Evolutionary conservation across 2,888 invertebrate genomes (phyloP).

Genomic region (Drosophila yooni): DNA sequence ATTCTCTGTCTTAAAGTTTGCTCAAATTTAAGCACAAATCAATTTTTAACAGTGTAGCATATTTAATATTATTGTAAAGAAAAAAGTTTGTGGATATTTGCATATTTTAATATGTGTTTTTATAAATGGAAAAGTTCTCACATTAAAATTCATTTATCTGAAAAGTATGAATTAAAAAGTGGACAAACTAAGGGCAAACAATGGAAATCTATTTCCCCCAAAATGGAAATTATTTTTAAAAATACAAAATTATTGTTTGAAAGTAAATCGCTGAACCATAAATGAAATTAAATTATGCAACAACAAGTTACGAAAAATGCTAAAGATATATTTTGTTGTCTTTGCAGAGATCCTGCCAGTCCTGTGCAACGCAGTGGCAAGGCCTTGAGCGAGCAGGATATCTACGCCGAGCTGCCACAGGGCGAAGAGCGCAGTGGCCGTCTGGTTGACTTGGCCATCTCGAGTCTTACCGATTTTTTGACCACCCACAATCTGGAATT

Average conservation of each 20-base stretch:
- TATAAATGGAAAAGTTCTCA: neutral
- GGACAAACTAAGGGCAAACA: neutral
- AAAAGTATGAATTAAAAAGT: neutral
- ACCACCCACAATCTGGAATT: conserved; percentile 89
- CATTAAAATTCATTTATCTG: neutral
- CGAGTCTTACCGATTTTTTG: conserved; percentile 87
- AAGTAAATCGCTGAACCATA: conserved; percentile 17
- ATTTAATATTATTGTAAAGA: neutral
- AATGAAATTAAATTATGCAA: conserved; percentile 8
- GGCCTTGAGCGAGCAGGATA: conserved; percentile 85
- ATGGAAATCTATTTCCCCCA: neutral
- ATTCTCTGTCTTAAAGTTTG: neutral
- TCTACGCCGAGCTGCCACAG: conserved; percentile 86
- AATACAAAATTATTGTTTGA: neutral
- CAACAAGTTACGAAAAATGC: neutral
- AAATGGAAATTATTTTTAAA: neutral
- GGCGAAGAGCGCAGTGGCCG: conserved; percentile 86
- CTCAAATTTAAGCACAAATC: neutral
- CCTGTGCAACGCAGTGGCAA: conserved; percentile 83
- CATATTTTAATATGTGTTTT: neutral
- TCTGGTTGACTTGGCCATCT: conserved; percentile 87
- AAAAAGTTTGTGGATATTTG: neutral
- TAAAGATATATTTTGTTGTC: conserved; percentile 27
- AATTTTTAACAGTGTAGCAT: neutral
- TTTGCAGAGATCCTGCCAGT: conserved; percentile 83